Evolutionary conservation across 1,140 invertebrate species (phyloP).

Genomic region (Maconellicoccus hirsutus): DNA sequence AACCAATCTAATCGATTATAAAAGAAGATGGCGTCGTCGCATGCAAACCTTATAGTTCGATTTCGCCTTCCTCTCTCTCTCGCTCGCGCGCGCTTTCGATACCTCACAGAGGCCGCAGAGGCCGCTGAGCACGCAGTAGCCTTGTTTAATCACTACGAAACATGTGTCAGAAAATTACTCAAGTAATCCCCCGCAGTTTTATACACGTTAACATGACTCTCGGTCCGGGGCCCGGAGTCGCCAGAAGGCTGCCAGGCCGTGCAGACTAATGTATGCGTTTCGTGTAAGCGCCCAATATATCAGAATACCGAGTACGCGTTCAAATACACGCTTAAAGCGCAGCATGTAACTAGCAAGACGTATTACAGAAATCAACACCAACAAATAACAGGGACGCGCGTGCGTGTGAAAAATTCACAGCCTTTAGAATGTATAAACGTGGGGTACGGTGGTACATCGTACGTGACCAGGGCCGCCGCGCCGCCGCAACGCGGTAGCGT

Average conservation of each 20-base stretch:
- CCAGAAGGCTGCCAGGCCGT: no score
- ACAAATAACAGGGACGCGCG: background rate
- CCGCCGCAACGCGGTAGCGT: no score
- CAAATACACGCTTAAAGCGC: slow-evolving; percentile 12
- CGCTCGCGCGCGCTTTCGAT: no score
- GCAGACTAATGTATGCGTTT: slow-evolving; percentile 19
- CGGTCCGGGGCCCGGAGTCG: background rate
- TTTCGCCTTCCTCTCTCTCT: no score
- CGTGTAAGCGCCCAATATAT: slow-evolving; percentile 19
- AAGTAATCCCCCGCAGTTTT: slow-evolving; percentile 11
- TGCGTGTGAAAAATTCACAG: no score
- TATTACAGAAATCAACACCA: slow-evolving; percentile 22
- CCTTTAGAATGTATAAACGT: no score
- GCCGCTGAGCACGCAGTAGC: slow-evolving; percentile 6
- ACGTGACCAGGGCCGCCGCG: no score
- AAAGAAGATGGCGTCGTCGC: slow-evolving; percentile 12
- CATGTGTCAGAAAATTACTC: slow-evolving; percentile 21
- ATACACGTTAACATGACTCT: slow-evolving; percentile 13
- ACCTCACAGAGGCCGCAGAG: background rate
- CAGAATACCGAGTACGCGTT: slow-evolving; percentile 15
- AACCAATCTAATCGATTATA: background rate
- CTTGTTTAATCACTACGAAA: slow-evolving; percentile 21
- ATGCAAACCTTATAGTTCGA: background rate
- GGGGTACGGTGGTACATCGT: no score
- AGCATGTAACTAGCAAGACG: background rate